Conservation (phyloP, 2,797 vertebrate genomes). For the Austrolebias charrua region DNA sequence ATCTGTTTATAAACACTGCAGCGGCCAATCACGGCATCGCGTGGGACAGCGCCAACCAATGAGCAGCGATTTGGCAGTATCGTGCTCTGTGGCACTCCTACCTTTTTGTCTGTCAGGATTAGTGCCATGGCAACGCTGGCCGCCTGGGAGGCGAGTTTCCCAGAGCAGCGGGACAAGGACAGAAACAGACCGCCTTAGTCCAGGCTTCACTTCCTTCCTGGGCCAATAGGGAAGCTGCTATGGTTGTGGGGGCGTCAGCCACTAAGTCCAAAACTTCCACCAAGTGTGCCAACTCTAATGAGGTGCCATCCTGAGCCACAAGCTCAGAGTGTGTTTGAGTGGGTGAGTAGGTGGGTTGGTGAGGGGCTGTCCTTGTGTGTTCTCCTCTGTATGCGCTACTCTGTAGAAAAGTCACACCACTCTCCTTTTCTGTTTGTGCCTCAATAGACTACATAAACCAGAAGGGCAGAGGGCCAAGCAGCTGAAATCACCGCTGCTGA, state of each 20-base stretch:
- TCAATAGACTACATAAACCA: constrained; percentile 65
- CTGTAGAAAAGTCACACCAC: constrained; percentile 74
- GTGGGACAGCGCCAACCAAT: constrained; percentile 71
- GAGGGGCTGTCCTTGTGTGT: constrained; percentile 65
- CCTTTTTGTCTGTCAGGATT: constrained; percentile 78
- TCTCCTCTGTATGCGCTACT: constrained; percentile 58
- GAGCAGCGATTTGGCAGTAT: constrained; percentile 47
- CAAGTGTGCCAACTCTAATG: constrained; percentile 62
- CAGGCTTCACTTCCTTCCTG: constrained; percentile 60
- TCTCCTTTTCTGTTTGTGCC: constrained; percentile 54
- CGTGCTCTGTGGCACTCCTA: constrained; percentile 70
- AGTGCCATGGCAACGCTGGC: constrained; percentile 79
- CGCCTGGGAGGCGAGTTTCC: constrained; percentile 75
- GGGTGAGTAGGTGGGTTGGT: constrained; percentile 60
- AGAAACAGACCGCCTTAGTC: constrained; percentile 59
- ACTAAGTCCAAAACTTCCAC: constrained; percentile 62
- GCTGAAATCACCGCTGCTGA: constrained; percentile 71
- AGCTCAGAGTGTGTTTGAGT: constrained; percentile 67
- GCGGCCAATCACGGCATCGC: constrained; percentile 69
- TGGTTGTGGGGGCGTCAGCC: constrained; percentile 35
- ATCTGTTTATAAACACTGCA: constrained; percentile 75
- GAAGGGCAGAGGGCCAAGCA: constrained; percentile 65
- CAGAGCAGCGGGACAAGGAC: constrained; percentile 63
- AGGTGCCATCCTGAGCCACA: constrained; percentile 63
- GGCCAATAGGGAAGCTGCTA: constrained; percentile 54